Percentiles rank a stretch among this genome's conserved stretches.
These are phyloP conservation scores for Microplitis deprimator DNA, from an alignment of 2,888 invertebrate genomes.

Conservation along the genomic window DNA sequence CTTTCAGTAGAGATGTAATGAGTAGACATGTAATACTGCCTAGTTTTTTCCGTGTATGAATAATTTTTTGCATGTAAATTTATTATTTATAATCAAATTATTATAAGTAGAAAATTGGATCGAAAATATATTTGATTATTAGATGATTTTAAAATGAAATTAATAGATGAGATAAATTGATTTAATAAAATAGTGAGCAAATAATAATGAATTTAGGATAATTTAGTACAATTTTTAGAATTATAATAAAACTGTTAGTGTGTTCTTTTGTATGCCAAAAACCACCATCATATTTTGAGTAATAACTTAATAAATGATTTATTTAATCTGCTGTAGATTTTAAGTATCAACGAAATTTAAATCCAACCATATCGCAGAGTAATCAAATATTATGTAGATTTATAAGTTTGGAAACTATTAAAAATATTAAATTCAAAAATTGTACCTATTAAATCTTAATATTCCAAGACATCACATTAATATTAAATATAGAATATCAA, in stretches of 20 bases:
- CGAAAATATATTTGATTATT: neutral
- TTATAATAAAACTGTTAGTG: conserved; percentile 54
- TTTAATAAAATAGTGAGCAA: too few species aligned
- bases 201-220: conserved; percentile 21
- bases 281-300: neutral
- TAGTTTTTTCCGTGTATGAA: neutral
- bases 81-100: neutral
- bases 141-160: conserved; percentile 27
- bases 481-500: neutral
- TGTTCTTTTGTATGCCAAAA: conserved; percentile 57
- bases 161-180: conserved; percentile 13
- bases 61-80: neutral
- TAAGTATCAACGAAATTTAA: neutral
- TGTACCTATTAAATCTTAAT: neutral
- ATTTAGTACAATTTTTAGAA: conserved; percentile 56
- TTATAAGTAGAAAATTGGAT: neutral
- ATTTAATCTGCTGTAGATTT: neutral
- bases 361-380: neutral
- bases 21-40: too few species aligned
- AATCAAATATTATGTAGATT: neutral
- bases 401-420: neutral
- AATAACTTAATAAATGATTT: neutral
- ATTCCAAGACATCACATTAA: neutral
- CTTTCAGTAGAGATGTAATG: too few species aligned
- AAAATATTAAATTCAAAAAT: neutral